Conservation (phyloP, 2,797 vertebrate species). For the Moxostoma hubbsi region DNA sequence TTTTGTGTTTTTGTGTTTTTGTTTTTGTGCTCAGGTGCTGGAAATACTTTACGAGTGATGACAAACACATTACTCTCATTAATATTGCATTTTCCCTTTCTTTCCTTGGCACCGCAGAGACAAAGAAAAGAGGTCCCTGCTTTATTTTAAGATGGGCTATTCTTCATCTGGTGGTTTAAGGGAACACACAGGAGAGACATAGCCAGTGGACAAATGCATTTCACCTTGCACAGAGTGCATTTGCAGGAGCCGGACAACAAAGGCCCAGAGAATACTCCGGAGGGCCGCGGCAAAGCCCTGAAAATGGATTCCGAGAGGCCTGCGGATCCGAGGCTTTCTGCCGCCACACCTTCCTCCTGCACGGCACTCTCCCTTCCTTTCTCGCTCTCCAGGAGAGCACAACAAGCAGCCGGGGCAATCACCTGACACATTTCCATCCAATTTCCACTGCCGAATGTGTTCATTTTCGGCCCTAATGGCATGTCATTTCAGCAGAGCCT, state of each 20-base stretch:
- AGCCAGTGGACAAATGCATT: constrained; percentile 87
- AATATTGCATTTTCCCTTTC: constrained; percentile 87
- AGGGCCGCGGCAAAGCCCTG: constrained; percentile 83
- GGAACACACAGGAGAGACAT: constrained; percentile 89
- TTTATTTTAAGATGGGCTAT: constrained; percentile 90
- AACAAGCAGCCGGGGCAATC: constrained; percentile 94
- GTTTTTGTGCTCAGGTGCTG: constrained; percentile 65
- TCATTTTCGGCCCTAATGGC: constrained; percentile 99
- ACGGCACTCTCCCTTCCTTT: constrained; percentile 67
- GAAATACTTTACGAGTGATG: constrained; percentile 77
- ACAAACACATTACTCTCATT: constrained; percentile 89
- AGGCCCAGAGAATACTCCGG: constrained; percentile 89
- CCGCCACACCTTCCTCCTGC: constrained; percentile 85
- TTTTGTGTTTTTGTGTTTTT: neutral
- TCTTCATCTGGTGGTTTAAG: constrained; percentile 84
- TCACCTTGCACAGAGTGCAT: constrained; percentile 88
- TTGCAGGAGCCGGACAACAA: constrained; percentile 90
- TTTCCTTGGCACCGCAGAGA: constrained; percentile 63
- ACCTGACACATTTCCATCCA: constrained; percentile 99
- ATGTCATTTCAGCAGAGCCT: constrained; percentile 99
- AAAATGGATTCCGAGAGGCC: constrained; percentile 87
- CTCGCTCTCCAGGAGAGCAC: constrained; percentile 81
- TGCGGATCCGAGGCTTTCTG: constrained; percentile 73
- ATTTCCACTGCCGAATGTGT: constrained; percentile 99
- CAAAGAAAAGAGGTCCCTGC: constrained; percentile 69